These are phyloP conservation scores for Epirrhoe alternata DNA, from an alignment of 2,888 invertebrate genomes.

Conservation along the genomic window DNA sequence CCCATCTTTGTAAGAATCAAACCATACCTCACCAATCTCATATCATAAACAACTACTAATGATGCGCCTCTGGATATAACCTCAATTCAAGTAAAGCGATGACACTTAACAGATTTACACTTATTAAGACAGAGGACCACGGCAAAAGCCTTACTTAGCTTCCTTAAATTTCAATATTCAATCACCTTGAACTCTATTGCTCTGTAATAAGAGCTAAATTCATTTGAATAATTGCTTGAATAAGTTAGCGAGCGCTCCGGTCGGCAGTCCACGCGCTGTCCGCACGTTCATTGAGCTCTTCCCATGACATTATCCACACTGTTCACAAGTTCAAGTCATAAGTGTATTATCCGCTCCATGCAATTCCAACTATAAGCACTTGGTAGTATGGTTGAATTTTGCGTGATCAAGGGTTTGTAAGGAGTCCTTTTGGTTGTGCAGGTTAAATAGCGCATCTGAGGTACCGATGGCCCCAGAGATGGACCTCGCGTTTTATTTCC, in stretches of 20 bases:
- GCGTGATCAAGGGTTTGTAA: slow-evolving; percentile 10
- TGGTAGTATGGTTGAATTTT: slow-evolving; percentile 28
- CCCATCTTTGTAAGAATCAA: slow-evolving; percentile 37
- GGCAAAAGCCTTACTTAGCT: slow-evolving; percentile 49
- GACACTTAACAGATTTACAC: slow-evolving; percentile 67
- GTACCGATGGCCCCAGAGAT: slow-evolving; percentile 83
- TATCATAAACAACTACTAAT: slow-evolving; percentile 47
- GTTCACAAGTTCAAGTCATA: slow-evolving; percentile 54
- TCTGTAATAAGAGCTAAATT: slow-evolving; percentile 55
- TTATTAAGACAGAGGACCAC: slow-evolving; percentile 64
- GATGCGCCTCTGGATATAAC: slow-evolving; percentile 53
- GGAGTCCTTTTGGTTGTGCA: slow-evolving; percentile 50
- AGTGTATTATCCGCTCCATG: slow-evolving; percentile 31
- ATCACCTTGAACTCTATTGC: slow-evolving; percentile 49
- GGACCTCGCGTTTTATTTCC: slow-evolving; percentile 85
- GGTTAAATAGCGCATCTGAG: slow-evolving; percentile 80
- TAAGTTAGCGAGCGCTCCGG: slow-evolving; percentile 68
- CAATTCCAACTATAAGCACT: slow-evolving; percentile 30
- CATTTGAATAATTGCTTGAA: slow-evolving; percentile 53
- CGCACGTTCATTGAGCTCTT: slow-evolving; percentile 84
- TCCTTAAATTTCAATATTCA: slow-evolving; percentile 45
- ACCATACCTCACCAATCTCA: slow-evolving; percentile 42
- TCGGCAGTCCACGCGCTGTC: slow-evolving; percentile 82
- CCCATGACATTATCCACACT: slow-evolving; percentile 82
- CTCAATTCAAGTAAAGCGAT: slow-evolving; percentile 54